Percentiles rank a stretch among this genome's conserved stretches.
Evolutionary conservation across 2,113 vertebrate species (phyloP).

Genomic region (rabbit (Oryctolagus cuniculus)): mOryCun1.1 NC_091437.1:60121501-60122000

Average conservation of each 20-base stretch:
- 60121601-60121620: background rate
- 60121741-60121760: background rate
- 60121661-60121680: background rate
- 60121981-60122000: background rate
- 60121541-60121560: too few relatives aligned
- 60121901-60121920: background rate
- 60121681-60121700: background rate
- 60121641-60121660: background rate
- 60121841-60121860: background rate
- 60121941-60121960: background rate
- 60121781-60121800: background rate
- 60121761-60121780: background rate
- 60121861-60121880: background rate
- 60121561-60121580: background rate
- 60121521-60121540: background rate
- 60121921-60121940: fast-evolving
- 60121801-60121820: background rate
- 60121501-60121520: background rate
- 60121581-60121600: background rate
- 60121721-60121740: background rate
- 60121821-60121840: background rate
- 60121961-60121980: background rate
- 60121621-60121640: background rate
- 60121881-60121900: background rate
- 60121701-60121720: background rate